Conservation (phyloP, 2,113 vertebrate species). For the Pristiophorus japonicus region DNA sequence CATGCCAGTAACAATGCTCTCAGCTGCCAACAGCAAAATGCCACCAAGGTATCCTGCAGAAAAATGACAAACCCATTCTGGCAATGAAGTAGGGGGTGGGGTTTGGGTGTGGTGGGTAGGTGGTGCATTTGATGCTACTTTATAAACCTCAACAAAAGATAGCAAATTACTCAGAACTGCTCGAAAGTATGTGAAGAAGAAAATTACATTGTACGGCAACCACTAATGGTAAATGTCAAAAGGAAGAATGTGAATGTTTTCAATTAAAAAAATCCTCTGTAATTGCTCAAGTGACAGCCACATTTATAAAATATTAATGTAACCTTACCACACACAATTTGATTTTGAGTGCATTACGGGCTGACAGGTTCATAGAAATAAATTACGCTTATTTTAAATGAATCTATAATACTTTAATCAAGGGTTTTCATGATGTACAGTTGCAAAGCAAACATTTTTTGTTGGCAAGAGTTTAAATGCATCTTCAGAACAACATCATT, state of each 20-base stretch:
- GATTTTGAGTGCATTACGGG: neutral
- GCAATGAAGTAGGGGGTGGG: neutral
- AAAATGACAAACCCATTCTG: neutral
- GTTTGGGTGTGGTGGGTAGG: too few species aligned
- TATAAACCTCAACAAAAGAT: neutral
- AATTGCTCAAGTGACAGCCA: neutral
- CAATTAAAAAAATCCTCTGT: neutral
- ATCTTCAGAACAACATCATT: neutral
- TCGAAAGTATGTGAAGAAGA: conserved; percentile 8
- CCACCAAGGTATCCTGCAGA: too few species aligned
- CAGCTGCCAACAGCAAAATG: neutral
- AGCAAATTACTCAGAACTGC: neutral
- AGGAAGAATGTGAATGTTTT: conserved; percentile 8
- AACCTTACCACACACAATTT: neutral
- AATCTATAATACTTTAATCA: neutral
- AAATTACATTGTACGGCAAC: neutral
- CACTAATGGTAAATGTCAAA: neutral
- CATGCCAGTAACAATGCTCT: neutral
- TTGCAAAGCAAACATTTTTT: neutral
- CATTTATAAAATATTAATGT: conserved; percentile 25
- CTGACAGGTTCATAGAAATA: conserved; percentile 23
- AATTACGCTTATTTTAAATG: neutral
- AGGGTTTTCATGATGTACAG: neutral
- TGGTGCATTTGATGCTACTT: neutral
- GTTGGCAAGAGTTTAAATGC: neutral